These are phyloP conservation scores for Sphecodes monilicornis DNA, from an alignment of 2,888 invertebrate genomes.

Conservation along the genomic window DNA sequence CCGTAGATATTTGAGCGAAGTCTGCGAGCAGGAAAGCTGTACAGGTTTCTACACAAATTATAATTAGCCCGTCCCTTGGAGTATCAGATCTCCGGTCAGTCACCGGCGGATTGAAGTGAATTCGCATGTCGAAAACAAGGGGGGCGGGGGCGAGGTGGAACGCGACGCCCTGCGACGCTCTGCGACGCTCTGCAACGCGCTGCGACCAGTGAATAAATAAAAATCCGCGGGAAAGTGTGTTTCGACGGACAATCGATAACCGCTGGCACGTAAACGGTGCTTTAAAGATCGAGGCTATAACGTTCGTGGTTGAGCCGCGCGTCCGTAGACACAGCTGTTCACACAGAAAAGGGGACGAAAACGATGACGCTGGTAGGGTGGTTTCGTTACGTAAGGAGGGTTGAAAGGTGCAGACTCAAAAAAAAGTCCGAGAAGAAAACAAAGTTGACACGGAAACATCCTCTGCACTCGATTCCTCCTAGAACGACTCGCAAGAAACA, in stretches of 20 bases:
- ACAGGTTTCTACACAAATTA: background rate
- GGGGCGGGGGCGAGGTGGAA: background rate
- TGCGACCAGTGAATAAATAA: slow-evolving; percentile 60
- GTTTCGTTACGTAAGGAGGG: slow-evolving; percentile 39
- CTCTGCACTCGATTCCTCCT: too few relatives aligned
- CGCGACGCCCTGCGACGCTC: background rate
- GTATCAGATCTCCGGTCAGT: background rate
- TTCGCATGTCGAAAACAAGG: background rate
- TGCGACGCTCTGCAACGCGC: background rate
- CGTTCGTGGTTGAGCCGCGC: background rate
- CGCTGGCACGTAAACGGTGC: slow-evolving; percentile 14
- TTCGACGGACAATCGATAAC: slow-evolving; percentile 63
- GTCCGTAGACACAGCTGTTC: slow-evolving; percentile 23
- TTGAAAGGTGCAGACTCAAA: slow-evolving; percentile 42
- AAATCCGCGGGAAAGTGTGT: slow-evolving; percentile 57
- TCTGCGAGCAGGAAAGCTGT: background rate
- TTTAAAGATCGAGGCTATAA: slow-evolving; percentile 35
- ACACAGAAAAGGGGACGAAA: slow-evolving; percentile 20
- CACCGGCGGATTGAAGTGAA: background rate
- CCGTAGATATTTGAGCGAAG: background rate
- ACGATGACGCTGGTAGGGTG: slow-evolving; percentile 10
- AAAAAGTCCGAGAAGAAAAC: slow-evolving; percentile 9
- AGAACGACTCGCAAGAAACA: background rate
- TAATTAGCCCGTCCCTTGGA: background rate
- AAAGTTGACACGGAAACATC: background rate